Evolutionary conservation across 2,888 invertebrate genomes (phyloP).

Genomic region (Cryptosula pallasiana): DNA sequence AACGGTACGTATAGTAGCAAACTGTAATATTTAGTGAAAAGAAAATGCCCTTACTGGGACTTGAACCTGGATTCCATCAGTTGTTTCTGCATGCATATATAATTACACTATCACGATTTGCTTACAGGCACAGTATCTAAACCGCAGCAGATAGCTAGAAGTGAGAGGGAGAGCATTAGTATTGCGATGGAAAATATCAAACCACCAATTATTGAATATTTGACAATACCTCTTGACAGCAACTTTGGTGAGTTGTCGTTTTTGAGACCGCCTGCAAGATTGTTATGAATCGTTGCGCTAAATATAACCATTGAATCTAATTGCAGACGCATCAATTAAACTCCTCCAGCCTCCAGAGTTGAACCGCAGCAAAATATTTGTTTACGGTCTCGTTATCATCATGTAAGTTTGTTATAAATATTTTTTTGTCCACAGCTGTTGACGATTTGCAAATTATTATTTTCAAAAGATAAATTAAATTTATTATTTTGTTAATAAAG

Average conservation of each 20-base stretch:
- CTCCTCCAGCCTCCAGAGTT: not conserved
- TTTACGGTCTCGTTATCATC: not conserved
- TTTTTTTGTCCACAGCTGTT: too few relatives aligned
- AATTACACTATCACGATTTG: too few relatives aligned
- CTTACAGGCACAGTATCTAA: too few relatives aligned
- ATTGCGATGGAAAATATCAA: not conserved
- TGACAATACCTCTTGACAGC: not conserved
- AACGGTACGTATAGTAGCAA: too few relatives aligned
- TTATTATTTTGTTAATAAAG: too few relatives aligned
- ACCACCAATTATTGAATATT: not conserved
- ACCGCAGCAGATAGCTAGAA: not conserved
- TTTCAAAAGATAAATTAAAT: too few relatives aligned
- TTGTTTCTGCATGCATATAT: too few relatives aligned
- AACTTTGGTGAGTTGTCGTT: not conserved
- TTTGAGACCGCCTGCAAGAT: not conserved
- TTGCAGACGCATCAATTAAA: not conserved
- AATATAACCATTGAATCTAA: not conserved
- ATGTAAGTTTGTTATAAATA: constrained; percentile 6
- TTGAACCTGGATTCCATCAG: too few relatives aligned
- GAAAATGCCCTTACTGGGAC: too few relatives aligned
- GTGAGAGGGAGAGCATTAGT: not conserved
- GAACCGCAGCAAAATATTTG: not conserved
- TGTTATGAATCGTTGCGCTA: not conserved
- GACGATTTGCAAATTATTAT: too few relatives aligned
- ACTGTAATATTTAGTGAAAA: too few relatives aligned